These are phyloP conservation scores for Platygyra sinensis DNA, from an alignment of 64 coral and sea anemone species.

Conservation along the genomic window DNA sequence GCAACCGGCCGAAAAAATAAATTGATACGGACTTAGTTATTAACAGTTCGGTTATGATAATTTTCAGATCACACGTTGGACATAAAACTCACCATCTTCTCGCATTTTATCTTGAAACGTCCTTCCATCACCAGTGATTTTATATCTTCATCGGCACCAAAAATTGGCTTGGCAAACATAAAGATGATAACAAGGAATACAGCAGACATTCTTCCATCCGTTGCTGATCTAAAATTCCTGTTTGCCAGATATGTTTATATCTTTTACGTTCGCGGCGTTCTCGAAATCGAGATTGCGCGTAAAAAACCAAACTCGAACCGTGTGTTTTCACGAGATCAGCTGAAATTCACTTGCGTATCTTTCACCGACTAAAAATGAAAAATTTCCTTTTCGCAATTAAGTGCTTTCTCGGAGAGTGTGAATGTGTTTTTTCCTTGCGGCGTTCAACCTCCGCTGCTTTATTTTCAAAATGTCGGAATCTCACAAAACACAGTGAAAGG, in stretches of 20 bases:
- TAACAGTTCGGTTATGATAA: not conserved
- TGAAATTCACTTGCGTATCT: not conserved
- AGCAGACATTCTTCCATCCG: not conserved
- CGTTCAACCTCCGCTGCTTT: slow-evolving; percentile 29
- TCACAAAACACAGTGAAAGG: not conserved
- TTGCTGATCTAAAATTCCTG: not conserved
- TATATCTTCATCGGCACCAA: not conserved
- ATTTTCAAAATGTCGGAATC: not conserved
- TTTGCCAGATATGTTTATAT: not conserved
- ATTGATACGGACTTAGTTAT: not conserved
- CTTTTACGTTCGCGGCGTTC: not conserved
- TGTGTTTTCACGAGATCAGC: not conserved
- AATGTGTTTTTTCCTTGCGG: not conserved
- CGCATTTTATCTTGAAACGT: slow-evolving; percentile 28
- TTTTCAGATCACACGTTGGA: no score
- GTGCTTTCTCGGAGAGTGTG: not conserved
- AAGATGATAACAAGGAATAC: slow-evolving; percentile 9
- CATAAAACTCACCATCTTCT: slow-evolving; percentile 2
- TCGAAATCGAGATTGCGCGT: not conserved
- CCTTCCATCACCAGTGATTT: not conserved
- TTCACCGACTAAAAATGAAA: not conserved
- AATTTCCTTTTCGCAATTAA: slow-evolving; percentile 31
- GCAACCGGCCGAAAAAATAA: not conserved
- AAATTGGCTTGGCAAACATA: not conserved
- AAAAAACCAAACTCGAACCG: not conserved